A percentile compares a stretch with the other conserved stretches of the same genome.
phyloP scores from a whole-genome alignment of 2,113 vertebrate genomes.

The Naja naja region DNA sequence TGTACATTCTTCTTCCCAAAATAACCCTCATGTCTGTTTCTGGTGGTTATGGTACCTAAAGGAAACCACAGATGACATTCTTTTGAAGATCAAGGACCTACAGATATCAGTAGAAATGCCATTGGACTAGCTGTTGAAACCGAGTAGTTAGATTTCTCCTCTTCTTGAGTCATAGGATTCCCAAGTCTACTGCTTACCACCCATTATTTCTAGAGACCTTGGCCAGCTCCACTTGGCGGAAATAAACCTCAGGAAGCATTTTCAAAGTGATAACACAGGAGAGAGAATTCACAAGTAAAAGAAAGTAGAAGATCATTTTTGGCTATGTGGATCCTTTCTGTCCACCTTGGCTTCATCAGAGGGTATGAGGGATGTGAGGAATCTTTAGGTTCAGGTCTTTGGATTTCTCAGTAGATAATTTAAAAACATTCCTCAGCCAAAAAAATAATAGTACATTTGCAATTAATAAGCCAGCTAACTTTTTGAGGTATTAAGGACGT shows the following conservation, averaged over 20 bases:
- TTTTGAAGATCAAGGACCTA: background rate
- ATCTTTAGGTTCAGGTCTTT: background rate
- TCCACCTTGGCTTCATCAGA: background rate
- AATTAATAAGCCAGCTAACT: background rate
- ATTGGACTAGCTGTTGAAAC: background rate
- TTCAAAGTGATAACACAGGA: background rate
- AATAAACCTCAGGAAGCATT: background rate
- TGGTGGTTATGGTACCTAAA: background rate
- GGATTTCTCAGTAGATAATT: background rate
- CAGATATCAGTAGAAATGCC: background rate
- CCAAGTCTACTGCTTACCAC: background rate
- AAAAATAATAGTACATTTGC: background rate
- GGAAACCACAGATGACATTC: background rate
- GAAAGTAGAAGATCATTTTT: background rate
- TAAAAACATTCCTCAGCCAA: background rate
- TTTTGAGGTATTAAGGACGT: background rate
- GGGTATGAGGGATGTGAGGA: background rate
- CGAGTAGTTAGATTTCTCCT: background rate
- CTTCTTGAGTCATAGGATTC: background rate
- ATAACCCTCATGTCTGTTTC: background rate
- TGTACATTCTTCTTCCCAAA: background rate
- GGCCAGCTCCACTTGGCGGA: background rate
- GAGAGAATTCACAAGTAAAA: background rate
- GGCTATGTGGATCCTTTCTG: background rate
- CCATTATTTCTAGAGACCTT: background rate